Conservation (phyloP, 2,888 invertebrate species). For the Polyommatus icarus region DNA sequence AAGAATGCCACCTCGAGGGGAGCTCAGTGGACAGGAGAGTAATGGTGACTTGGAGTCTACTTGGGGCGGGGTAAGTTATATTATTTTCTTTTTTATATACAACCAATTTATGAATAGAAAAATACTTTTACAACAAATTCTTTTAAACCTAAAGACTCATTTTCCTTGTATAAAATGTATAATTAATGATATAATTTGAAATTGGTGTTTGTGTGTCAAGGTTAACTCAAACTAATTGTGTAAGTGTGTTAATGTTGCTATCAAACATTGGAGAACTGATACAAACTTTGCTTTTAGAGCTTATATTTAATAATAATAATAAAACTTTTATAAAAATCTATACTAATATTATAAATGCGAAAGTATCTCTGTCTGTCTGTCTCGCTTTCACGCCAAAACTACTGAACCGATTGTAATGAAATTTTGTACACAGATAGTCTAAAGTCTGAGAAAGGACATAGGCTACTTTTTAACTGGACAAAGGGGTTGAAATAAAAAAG, state of each 20-base stretch:
- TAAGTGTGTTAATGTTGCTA: slow-evolving; percentile 36
- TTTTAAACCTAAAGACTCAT: neutral
- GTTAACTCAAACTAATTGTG: slow-evolving; percentile 37
- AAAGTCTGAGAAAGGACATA: too few relatives aligned
- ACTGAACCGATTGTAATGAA: too few relatives aligned
- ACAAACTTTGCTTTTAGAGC: slow-evolving; percentile 36
- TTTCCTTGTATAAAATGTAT: slow-evolving; percentile 25
- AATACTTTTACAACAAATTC: neutral
- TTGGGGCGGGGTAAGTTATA: slow-evolving; percentile 84
- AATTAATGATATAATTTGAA: slow-evolving; percentile 34
- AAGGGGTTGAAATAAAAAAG: too few relatives aligned
- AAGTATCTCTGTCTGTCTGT: too few relatives aligned
- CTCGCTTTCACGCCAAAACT: too few relatives aligned
- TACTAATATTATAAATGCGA: too few relatives aligned
- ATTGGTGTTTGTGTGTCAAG: slow-evolving; percentile 41
- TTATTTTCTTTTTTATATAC: neutral
- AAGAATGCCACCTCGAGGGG: slow-evolving; percentile 92
- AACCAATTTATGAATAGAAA: neutral
- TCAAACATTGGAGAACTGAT: slow-evolving; percentile 12
- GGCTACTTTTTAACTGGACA: too few relatives aligned
- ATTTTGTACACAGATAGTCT: too few relatives aligned
- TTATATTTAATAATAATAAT: neutral
- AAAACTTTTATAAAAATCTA: too few relatives aligned
- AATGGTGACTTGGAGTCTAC: slow-evolving; percentile 89
- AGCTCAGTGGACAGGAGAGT: slow-evolving; percentile 92